Conservation (phyloP, 2,113 vertebrate genomes). For the Callipepla californica region DNA sequence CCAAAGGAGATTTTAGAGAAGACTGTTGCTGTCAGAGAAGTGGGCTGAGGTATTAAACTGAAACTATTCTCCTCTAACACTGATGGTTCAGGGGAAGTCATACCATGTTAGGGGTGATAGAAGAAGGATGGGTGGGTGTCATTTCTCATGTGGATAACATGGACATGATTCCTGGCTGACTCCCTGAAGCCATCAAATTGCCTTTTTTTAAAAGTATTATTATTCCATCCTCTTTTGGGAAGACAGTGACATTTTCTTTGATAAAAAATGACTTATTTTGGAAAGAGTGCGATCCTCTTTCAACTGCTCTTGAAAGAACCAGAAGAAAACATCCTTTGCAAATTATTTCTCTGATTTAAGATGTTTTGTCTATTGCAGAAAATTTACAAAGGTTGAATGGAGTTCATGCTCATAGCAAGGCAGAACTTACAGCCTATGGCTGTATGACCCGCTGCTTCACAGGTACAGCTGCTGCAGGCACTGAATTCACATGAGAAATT, state of each 20-base stretch:
- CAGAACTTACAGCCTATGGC: background rate
- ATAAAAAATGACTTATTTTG: slow-evolving; percentile 42
- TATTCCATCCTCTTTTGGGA: background rate
- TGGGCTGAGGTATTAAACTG: background rate
- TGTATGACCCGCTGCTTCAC: background rate
- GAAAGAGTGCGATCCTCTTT: background rate
- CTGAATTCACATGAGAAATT: background rate
- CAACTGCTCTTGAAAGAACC: background rate
- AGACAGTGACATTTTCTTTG: background rate
- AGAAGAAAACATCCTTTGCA: slow-evolving; percentile 22
- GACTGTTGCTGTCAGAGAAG: background rate
- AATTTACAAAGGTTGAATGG: background rate
- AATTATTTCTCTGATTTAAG: slow-evolving; percentile 17
- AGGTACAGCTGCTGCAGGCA: background rate
- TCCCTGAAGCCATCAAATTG: background rate
- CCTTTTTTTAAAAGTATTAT: background rate
- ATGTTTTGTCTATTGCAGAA: slow-evolving; percentile 56
- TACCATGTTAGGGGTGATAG: background rate
- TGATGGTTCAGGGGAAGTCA: background rate
- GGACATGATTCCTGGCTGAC: slow-evolving; percentile 5
- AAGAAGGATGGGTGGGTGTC: background rate
- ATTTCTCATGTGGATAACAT: slow-evolving; percentile 24
- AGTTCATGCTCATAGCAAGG: slow-evolving; percentile 8
- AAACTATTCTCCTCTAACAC: background rate
- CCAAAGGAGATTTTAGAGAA: background rate